These are phyloP conservation scores for Dimorphilus gyrociliatus DNA, from an alignment of 2,888 invertebrate species.

Conservation along the genomic window DNA sequence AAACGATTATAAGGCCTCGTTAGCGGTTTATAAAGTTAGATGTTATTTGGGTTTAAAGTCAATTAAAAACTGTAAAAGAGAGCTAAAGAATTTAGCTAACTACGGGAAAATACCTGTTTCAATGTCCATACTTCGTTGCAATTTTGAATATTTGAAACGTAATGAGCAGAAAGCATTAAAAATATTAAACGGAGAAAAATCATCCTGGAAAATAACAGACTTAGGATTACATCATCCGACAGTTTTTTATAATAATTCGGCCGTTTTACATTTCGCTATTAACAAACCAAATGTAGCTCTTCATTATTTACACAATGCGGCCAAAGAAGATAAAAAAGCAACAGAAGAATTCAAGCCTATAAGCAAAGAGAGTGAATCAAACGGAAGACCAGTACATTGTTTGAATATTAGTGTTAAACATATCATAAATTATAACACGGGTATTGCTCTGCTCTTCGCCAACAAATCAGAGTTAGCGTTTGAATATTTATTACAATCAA, in stretches of 20 bases:
- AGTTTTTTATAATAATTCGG: constrained; percentile 63
- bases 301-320: too few relatives aligned
- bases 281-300: too few relatives aligned
- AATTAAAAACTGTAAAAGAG: constrained; percentile 36
- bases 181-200: constrained; percentile 39
- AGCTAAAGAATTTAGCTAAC: constrained; percentile 33
- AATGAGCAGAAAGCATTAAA: constrained; percentile 49
- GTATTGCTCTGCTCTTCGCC: constrained; percentile 62
- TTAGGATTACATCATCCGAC: constrained; percentile 48
- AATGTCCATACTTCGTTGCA: too few relatives aligned
- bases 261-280: constrained; percentile 60
- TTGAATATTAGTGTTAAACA: too few relatives aligned
- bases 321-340: too few relatives aligned
- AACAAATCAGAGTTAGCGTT: constrained; percentile 68
- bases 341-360: too few relatives aligned
- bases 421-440: constrained; percentile 75
- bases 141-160: constrained; percentile 49
- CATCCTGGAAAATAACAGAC: constrained; percentile 26
- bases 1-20: too few relatives aligned
- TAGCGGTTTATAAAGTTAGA: constrained; percentile 43
- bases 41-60: constrained; percentile 47
- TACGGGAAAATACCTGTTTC: too few relatives aligned
- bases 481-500: constrained; percentile 70
- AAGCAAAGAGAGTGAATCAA: too few relatives aligned
- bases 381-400: too few relatives aligned